Percentiles rank a stretch among this genome's conserved stretches.
Conservation (phyloP, 1,140 invertebrate species). For the Oryzaephilus surinamensis region DNA sequence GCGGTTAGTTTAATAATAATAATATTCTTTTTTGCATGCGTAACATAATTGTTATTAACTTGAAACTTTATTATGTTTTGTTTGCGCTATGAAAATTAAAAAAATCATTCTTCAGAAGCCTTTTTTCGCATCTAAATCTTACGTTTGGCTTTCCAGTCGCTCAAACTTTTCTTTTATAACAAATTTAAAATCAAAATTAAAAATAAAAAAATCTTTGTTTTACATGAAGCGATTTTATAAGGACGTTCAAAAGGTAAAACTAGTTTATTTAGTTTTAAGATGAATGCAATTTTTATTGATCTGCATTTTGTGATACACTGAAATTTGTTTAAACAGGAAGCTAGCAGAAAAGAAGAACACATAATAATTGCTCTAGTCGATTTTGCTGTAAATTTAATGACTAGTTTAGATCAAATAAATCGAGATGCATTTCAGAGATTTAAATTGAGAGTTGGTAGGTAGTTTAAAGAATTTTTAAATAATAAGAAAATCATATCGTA, state of each 20-base stretch:
- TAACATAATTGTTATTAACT: too few relatives aligned
- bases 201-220: constrained; percentile 2
- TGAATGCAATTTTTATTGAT: constrained; percentile 9
- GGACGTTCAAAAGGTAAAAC: constrained; percentile 21
- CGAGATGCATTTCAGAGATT: constrained; percentile 94
- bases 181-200: not conserved
- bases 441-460: constrained; percentile 77
- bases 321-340: constrained; percentile 45
- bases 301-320: constrained; percentile 15
- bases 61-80: too few relatives aligned
- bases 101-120: too few relatives aligned
- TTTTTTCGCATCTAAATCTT: too few relatives aligned
- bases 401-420: constrained; percentile 89
- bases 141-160: too few relatives aligned
- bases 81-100: too few relatives aligned
- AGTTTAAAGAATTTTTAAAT: not conserved
- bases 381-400: constrained; percentile 86
- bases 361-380: constrained; percentile 85
- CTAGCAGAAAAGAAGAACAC: constrained; percentile 66
- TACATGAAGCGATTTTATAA: constrained; percentile 4
- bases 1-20: constrained; percentile 45
- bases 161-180: too few relatives aligned
- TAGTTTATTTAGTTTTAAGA: not conserved
- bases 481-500: constrained; percentile 3
- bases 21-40: too few relatives aligned